A percentile compares a stretch with the other conserved stretches of the same genome.
phyloP scores from a whole-genome alignment of 2,888 invertebrate genomes.

The Ferrisia virgata region DNA sequence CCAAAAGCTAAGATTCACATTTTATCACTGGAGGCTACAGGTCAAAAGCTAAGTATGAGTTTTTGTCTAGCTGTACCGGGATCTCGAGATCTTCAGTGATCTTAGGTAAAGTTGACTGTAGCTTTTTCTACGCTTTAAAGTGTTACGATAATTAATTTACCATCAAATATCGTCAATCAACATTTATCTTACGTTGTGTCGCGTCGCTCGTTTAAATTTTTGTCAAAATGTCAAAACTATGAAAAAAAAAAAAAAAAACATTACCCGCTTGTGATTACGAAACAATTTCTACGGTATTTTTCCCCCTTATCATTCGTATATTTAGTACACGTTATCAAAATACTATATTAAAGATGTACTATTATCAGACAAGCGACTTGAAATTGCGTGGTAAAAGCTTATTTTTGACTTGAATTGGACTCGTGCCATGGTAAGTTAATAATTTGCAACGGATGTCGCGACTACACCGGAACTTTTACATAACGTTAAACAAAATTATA shows the following conservation, averaged over 20 bases:
- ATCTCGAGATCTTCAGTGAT: too few species aligned
- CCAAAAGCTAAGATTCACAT: too few species aligned
- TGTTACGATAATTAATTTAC: neutral
- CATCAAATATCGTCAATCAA: neutral
- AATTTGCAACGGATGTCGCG: conserved; percentile 24
- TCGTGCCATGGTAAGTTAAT: neutral
- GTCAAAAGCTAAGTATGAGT: too few species aligned
- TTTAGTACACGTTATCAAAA: neutral
- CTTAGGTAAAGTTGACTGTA: too few species aligned
- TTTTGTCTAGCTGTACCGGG: too few species aligned
- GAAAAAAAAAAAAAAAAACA: too few species aligned
- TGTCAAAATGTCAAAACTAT: neutral
- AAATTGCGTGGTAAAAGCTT: conserved; percentile 1
- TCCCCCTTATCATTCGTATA: neutral
- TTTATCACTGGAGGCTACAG: too few species aligned
- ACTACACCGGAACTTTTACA: conserved; percentile 14
- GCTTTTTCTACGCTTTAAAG: too few species aligned
- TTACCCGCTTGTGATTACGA: neutral
- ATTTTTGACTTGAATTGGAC: conserved; percentile 10
- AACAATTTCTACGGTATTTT: neutral
- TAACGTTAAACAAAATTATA: neutral
- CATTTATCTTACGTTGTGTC: neutral
- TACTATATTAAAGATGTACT: neutral
- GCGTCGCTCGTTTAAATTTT: neutral
- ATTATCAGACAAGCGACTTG: conserved; percentile 5